These are phyloP conservation scores for Cheilosia urbana DNA, from an alignment of 2,888 invertebrate genomes.

Conservation along the genomic window DNA sequence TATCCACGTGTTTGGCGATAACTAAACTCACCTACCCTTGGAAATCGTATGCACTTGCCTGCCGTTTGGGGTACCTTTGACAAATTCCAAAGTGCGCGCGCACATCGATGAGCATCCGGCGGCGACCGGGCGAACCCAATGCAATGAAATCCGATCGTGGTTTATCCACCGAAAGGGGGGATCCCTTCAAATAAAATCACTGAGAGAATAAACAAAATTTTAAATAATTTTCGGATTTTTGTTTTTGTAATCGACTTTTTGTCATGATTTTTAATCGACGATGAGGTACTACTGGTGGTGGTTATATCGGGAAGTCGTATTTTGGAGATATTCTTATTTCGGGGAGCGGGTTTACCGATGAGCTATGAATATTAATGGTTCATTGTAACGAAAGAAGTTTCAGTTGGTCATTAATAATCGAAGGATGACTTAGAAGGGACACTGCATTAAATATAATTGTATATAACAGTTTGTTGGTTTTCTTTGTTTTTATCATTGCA, in stretches of 20 bases:
- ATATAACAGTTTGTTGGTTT: slow-evolving; percentile 1
- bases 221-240: slow-evolving; percentile 33
- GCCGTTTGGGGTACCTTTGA: slow-evolving; percentile 48
- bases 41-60: slow-evolving; percentile 44
- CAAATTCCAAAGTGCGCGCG: slow-evolving; percentile 67
- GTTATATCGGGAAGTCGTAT: slow-evolving; percentile 67
- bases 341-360: slow-evolving; percentile 39
- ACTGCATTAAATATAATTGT: slow-evolving; percentile 21
- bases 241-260: slow-evolving; percentile 61
- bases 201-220: slow-evolving; percentile 69
- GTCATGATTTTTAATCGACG: slow-evolving; percentile 73
- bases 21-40: slow-evolving; percentile 43
- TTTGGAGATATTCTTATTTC: slow-evolving; percentile 61
- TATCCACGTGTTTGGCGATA: slow-evolving; percentile 44
- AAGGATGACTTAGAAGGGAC: slow-evolving; percentile 45
- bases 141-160: slow-evolving; percentile 62
- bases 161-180: slow-evolving; percentile 8
- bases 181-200: slow-evolving; percentile 12
- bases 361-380: slow-evolving; percentile 61
- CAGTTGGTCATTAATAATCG: slow-evolving; percentile 58
- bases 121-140: slow-evolving; percentile 51
- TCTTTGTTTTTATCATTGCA: not conserved
- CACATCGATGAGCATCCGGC: slow-evolving; percentile 70
- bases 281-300: slow-evolving; percentile 1
- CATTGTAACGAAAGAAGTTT: not conserved